A percentile compares a stretch with the other conserved stretches of the same genome.
These are phyloP conservation scores for Diaprepes abbreviatus DNA, from an alignment of 2,888 invertebrate species.

Conservation along the genomic window DNA sequence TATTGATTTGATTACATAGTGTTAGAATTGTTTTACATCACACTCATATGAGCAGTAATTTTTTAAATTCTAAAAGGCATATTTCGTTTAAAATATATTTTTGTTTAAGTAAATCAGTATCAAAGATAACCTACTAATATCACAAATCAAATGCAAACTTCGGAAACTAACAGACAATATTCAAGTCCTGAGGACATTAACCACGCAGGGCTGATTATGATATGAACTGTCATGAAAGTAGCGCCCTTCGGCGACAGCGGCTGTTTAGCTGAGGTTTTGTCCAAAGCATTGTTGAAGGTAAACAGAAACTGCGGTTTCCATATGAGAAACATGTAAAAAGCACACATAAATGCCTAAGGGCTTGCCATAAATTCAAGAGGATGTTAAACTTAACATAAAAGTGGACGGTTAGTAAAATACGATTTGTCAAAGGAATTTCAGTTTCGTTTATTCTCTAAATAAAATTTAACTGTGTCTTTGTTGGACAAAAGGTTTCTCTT, in stretches of 20 bases:
- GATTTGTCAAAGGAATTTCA: slow-evolving; percentile 46
- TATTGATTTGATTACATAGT: too few species aligned
- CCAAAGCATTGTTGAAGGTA: slow-evolving; percentile 53
- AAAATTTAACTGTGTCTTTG: slow-evolving; percentile 35
- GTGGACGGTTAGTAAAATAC: slow-evolving; percentile 37
- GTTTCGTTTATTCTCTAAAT: slow-evolving; percentile 41
- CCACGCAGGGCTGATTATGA: slow-evolving; percentile 44
- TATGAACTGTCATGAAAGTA: slow-evolving; percentile 45
- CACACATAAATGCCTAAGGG: slow-evolving; percentile 35
- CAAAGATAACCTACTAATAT: not conserved
- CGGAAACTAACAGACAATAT: slow-evolving; percentile 38
- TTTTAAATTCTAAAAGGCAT: too few species aligned
- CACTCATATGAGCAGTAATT: too few species aligned
- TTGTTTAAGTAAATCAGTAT: too few species aligned
- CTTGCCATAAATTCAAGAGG: slow-evolving; percentile 35
- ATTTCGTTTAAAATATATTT: too few species aligned
- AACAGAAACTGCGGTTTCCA: slow-evolving; percentile 47
- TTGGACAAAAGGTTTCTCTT: slow-evolving; percentile 15
- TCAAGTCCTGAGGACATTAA: slow-evolving; percentile 18
- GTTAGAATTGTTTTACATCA: too few species aligned
- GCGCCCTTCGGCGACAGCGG: slow-evolving; percentile 48
- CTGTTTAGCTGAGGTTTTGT: slow-evolving; percentile 51
- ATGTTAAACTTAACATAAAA: slow-evolving; percentile 42
- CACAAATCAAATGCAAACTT: slow-evolving; percentile 32
- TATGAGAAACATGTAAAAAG: slow-evolving; percentile 44